Conservation (phyloP, 1,140 invertebrate species). For the Trichonephila clavipes region DNA sequence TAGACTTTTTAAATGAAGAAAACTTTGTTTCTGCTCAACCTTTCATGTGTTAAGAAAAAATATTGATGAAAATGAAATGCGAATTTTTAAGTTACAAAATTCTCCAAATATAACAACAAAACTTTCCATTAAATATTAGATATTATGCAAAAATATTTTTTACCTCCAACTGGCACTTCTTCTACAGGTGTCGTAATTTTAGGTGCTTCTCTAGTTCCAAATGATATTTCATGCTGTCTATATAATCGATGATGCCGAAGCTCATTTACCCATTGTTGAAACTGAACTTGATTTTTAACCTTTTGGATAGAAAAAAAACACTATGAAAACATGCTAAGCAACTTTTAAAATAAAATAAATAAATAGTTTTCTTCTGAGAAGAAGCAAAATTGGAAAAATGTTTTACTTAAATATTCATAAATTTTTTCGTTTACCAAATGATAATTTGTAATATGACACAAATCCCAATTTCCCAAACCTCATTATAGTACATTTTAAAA, state of each 20-base stretch:
- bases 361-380: background rate
- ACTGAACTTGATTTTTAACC: constrained; percentile 87
- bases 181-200: constrained; percentile 80
- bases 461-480: too few species aligned
- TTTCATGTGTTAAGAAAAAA: too few species aligned
- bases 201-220: constrained; percentile 80
- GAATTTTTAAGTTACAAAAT: too few species aligned
- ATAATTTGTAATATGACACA: too few species aligned
- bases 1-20: too few species aligned
- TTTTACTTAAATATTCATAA: too few species aligned
- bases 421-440: too few species aligned
- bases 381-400: too few species aligned
- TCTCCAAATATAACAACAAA: background rate
- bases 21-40: too few species aligned
- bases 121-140: background rate
- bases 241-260: constrained; percentile 90
- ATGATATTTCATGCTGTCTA: constrained; percentile 86
- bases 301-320: constrained; percentile 79
- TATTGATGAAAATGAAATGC: too few species aligned
- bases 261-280: constrained; percentile 88
- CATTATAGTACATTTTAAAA: too few species aligned
- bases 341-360: background rate
- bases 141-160: background rate
- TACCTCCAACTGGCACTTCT: constrained; percentile 78
- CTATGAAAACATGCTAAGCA: too few species aligned